phyloP scores from a whole-genome alignment of 2,888 invertebrate genomes.

The Dryomyza anilis region DNA sequence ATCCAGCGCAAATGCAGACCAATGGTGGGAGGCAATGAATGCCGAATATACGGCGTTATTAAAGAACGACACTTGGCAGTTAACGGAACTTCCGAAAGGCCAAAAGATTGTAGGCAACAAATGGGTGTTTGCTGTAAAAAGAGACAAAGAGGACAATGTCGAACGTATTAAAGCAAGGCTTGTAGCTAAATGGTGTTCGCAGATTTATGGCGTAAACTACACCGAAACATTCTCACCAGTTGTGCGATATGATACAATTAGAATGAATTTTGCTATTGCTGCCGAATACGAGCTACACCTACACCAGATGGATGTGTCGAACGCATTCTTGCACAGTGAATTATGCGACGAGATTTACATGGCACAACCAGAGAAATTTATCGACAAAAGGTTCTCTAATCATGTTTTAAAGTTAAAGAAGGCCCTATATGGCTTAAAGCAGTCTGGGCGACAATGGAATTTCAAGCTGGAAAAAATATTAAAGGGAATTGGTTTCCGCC shows the following conservation, averaged over 20 bases:
- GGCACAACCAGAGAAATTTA: constrained; percentile 28
- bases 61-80: background rate
- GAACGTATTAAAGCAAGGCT: constrained; percentile 25
- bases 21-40: background rate
- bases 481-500: constrained; percentile 28
- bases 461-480: constrained; percentile 28
- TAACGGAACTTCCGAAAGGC: background rate
- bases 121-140: constrained; percentile 24
- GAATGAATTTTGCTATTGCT: constrained; percentile 34
- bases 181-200: constrained; percentile 31
- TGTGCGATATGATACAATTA: constrained; percentile 32
- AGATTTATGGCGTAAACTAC: constrained; percentile 32
- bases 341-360: constrained; percentile 32
- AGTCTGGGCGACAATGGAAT: constrained; percentile 36
- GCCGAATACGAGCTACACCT: constrained; percentile 32
- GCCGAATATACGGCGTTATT: background rate
- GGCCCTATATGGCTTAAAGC: constrained; percentile 37
- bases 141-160: constrained; percentile 15
- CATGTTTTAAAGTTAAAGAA: constrained; percentile 31
- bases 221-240: constrained; percentile 33
- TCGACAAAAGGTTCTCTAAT: constrained; percentile 9
- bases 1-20: background rate
- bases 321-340: constrained; percentile 32
- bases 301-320: constrained; percentile 35
- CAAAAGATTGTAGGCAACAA: constrained; percentile 14